Conservation (phyloP, 2,113 vertebrate species). For the Dendrocopos noguchii region DNA sequence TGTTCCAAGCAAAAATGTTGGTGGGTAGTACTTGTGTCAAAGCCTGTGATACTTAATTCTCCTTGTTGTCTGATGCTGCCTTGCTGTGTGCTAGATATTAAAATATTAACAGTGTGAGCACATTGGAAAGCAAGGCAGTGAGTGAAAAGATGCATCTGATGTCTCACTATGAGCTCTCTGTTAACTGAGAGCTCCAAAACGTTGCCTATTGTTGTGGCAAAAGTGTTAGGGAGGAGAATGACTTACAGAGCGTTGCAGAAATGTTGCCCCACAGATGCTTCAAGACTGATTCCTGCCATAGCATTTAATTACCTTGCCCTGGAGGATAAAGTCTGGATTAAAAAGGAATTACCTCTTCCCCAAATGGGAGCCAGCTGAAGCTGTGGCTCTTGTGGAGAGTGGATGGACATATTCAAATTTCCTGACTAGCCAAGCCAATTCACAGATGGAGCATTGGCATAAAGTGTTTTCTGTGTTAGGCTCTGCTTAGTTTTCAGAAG, state of each 20-base stretch:
- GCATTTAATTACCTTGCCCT: neutral
- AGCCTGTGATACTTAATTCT: conserved; percentile 24
- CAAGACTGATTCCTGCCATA: neutral
- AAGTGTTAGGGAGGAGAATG: neutral
- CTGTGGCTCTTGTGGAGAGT: neutral
- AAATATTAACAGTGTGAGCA: neutral
- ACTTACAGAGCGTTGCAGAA: neutral
- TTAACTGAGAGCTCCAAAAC: neutral
- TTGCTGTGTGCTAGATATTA: neutral
- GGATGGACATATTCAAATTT: neutral
- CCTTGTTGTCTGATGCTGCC: neutral
- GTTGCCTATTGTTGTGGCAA: neutral
- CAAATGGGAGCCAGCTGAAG: neutral
- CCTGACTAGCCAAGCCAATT: neutral
- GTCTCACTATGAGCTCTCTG: neutral
- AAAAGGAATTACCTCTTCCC: neutral
- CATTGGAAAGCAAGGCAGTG: neutral
- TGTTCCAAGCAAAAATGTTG: neutral
- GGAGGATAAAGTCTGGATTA: neutral
- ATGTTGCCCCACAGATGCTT: neutral
- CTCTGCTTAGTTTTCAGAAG: neutral
- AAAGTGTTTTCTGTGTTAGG: neutral
- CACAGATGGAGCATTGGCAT: conserved; percentile 12
- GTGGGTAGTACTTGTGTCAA: neutral
- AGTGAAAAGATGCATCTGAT: neutral